Evolutionary conservation across 2,797 vertebrate species (phyloP).

Genomic region (Agapornis canus): DNA sequence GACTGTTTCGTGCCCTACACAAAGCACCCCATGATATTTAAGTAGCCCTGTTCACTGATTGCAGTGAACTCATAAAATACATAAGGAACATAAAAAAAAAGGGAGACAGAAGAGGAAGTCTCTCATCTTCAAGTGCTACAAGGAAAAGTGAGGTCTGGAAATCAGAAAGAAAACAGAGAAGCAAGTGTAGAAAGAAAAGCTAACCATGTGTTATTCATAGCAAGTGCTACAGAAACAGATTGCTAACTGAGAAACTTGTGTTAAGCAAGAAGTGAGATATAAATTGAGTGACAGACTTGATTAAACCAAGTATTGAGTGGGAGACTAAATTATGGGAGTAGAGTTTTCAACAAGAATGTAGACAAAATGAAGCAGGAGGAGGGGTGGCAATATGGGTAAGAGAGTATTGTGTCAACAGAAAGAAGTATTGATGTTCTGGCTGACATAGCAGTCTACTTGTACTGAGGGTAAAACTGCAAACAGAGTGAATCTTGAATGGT

Average conservation of each 20-base stretch:
- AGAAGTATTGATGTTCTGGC: slow-evolving; percentile 68
- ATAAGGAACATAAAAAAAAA: neutral
- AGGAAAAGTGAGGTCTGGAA: slow-evolving; percentile 7
- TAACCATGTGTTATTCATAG: slow-evolving; percentile 33
- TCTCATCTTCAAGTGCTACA: neutral
- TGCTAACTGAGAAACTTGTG: slow-evolving; percentile 53
- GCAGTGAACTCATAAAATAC: neutral
- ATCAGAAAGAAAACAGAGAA: neutral
- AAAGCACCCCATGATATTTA: neutral
- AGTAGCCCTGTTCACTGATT: neutral
- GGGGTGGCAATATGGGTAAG: slow-evolving; percentile 56
- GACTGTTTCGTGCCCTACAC: neutral
- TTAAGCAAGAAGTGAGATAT: slow-evolving; percentile 45
- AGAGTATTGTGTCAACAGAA: slow-evolving; percentile 68
- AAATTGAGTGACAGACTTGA: slow-evolving; percentile 71
- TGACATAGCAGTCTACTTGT: slow-evolving; percentile 42
- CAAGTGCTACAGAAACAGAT: slow-evolving; percentile 56
- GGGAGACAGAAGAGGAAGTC: neutral
- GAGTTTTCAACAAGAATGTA: slow-evolving; percentile 42
- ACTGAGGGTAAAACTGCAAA: slow-evolving; percentile 11
- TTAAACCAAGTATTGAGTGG: slow-evolving; percentile 68
- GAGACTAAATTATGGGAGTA: slow-evolving; percentile 60
- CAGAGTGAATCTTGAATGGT: neutral
- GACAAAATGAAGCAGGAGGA: slow-evolving; percentile 53
- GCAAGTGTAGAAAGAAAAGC: slow-evolving; percentile 28